Conservation (phyloP, 2,797 vertebrate genomes). For the Sardinella longiceps region DNA sequence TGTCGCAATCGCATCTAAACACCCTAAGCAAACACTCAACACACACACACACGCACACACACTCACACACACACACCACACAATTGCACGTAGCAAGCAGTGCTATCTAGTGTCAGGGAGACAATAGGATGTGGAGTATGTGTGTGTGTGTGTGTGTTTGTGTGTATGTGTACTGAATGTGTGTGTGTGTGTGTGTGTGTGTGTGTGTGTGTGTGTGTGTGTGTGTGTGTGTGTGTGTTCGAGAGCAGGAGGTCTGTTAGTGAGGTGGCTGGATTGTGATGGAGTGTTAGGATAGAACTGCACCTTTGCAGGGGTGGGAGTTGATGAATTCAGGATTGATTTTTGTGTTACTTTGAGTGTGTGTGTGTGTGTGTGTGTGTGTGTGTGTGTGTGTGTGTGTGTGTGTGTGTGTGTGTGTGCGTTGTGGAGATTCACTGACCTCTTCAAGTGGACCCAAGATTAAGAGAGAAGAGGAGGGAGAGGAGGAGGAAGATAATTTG, state of each 20-base stretch:
- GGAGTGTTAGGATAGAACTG: neutral
- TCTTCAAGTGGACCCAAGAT: neutral
- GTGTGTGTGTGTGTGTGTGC: neutral
- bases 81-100: slow-evolving; percentile 26
- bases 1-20: slow-evolving; percentile 52
- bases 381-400: neutral
- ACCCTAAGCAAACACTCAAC: slow-evolving; percentile 70
- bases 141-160: no score
- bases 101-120: neutral
- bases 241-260: neutral
- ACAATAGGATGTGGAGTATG: no score
- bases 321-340: neutral
- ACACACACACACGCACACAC: slow-evolving; percentile 62
- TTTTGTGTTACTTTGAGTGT: neutral
- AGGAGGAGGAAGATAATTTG: no score
- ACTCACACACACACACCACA: slow-evolving; percentile 60
- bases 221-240: no score
- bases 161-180: no score
- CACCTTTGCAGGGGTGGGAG: neutral
- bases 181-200: no score
- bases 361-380: neutral
- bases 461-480: neutral
- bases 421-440: neutral
- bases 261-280: neutral
- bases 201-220: no score